Percentiles rank a stretch among this genome's conserved stretches.
Evolutionary conservation across 2,797 vertebrate genomes (phyloP).

Genomic region (Propithecus perrieri): DNA sequence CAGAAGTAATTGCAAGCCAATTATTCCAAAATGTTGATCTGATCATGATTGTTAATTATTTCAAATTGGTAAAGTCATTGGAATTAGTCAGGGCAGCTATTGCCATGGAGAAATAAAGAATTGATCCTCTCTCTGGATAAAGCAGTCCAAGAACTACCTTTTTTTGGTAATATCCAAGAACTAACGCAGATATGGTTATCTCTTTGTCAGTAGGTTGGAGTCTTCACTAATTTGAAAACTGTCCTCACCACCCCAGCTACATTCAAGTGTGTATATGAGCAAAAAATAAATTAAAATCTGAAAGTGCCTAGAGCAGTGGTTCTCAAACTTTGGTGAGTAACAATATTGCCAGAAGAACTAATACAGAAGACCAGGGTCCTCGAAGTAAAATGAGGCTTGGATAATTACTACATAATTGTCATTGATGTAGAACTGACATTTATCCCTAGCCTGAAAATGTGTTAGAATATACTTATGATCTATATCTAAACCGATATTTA

Average conservation of each 20-base stretch:
- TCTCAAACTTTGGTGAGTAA: neutral
- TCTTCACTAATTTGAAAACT: neutral
- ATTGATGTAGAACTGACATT: neutral
- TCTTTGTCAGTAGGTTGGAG: neutral
- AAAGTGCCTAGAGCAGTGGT: neutral
- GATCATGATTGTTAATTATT: neutral
- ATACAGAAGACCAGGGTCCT: neutral
- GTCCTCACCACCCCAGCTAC: neutral
- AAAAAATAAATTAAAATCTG: slow-evolving; percentile 22
- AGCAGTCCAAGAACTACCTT: neutral
- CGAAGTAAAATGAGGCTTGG: neutral
- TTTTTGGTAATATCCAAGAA: neutral
- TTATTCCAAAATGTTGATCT: neutral
- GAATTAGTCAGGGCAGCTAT: neutral
- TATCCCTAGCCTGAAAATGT: neutral
- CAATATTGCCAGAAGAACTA: neutral
- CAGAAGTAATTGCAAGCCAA: neutral
- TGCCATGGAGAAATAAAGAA: neutral
- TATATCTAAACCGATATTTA: neutral
- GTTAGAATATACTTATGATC: neutral
- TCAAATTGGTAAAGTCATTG: neutral
- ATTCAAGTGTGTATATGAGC: neutral
- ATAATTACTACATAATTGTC: neutral
- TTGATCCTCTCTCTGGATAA: neutral
- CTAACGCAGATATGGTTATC: neutral